These are phyloP conservation scores for Actenoides hombroni DNA, from an alignment of 2,113 vertebrate genomes.

Conservation along the genomic window DNA sequence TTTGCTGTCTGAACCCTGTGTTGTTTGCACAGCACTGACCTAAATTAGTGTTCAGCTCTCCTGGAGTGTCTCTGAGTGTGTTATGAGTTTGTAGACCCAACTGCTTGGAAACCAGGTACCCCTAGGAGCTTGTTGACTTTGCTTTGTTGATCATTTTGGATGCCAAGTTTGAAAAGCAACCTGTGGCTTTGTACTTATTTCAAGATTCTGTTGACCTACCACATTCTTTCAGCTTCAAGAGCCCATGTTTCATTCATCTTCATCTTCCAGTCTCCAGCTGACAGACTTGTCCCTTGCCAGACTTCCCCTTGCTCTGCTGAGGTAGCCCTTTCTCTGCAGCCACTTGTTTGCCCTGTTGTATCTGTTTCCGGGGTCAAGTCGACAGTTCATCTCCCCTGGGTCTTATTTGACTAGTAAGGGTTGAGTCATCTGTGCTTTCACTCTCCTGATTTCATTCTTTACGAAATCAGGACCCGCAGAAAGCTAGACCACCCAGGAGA, in stretches of 20 bases:
- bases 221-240: background rate
- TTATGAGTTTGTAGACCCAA: background rate
- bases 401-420: background rate
- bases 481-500: background rate
- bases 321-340: background rate
- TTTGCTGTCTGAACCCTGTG: background rate
- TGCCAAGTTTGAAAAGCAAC: background rate
- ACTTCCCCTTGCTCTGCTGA: background rate
- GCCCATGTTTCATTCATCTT: background rate
- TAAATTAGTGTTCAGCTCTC: background rate
- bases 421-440: background rate
- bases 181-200: background rate
- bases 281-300: background rate
- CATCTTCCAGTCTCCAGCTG: background rate
- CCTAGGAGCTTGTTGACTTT: background rate
- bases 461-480: fast-evolving
- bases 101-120: conserved; percentile 6
- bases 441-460: background rate
- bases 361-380: background rate
- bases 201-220: background rate
- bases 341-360: background rate
- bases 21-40: background rate
- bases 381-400: background rate
- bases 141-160: background rate
- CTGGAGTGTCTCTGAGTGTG: background rate